Base-by-base conservation (phyloP, 2,113 vertebrate species). In the Megaceryle maxima region DNA sequence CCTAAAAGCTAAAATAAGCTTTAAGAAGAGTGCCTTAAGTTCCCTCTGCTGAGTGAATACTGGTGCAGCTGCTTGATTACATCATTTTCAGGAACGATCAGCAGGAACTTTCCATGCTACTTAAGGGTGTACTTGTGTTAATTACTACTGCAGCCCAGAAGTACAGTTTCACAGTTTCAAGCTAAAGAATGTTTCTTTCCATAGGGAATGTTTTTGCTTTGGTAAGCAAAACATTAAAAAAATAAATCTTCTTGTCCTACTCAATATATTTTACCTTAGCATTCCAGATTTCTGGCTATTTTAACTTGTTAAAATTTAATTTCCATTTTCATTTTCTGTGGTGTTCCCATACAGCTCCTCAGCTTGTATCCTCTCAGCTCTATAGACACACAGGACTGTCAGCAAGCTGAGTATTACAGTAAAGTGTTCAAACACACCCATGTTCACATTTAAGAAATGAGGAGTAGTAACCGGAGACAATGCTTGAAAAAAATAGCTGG, bases 51-150 rank as follows among this genome's bases (percentile, higher is more conserved):
- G 33, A 86, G 50, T 44, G 69, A 87, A 59, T 63, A 55, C n/a
- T 88, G 51, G 56, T 93, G 93, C 91, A 97, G 87, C 70, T 96
- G 91, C 67, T 89, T 2, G 7, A 86, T 93, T 79, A 88, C 91
- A 73, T 90, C 82, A 88, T 77, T 93, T 92, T 74, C 48, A 92
- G 69, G 66, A 88, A 83, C 1, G 3, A 77, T 31, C 53, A 73
- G 59, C 50, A 77, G 73, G 66, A 94, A 94, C 77, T 93, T 91
- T 90, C 88, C 87, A 48, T 77, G 60, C 72, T 59, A 48, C 59
- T 90, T 87, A 46, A 80, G 75, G 51, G 25, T 82, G 59, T 51
- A n/a, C 15, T 55, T 69, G 75, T 81, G n/a, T 37, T 76, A 86
- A 86, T 57, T 81, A 69, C 22, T 68, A 79, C 1, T 68, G 73